These are phyloP conservation scores for Eumeta japonica DNA, from an alignment of 1,140 invertebrate genomes.

Conservation along the genomic window DNA sequence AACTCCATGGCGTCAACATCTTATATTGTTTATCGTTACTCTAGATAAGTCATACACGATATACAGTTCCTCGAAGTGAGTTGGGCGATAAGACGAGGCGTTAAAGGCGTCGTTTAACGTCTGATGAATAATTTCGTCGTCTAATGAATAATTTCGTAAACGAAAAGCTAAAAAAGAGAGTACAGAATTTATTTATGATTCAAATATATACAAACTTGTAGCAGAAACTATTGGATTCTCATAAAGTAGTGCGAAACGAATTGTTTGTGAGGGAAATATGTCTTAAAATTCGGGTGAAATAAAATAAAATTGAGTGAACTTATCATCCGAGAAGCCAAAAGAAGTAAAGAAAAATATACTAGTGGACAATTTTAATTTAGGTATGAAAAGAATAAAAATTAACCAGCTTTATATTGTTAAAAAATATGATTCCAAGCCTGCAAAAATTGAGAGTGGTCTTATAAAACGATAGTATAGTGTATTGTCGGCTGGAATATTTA, in stretches of 20 bases:
- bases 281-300: no score
- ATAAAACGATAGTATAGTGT: not conserved
- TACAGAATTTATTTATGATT: no score
- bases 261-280: no score
- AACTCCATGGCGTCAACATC: no score
- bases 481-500: not conserved
- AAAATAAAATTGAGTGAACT: constrained; percentile 8
- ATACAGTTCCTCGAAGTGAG: no score
- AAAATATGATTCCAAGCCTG: not conserved
- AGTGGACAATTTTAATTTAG: constrained; percentile 9
- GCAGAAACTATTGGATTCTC: constrained; percentile 9
- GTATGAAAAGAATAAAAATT: constrained; percentile 7
- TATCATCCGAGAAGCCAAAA: constrained; percentile 9
- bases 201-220: constrained; percentile 10
- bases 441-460: not conserved
- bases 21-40: no score
- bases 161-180: no score
- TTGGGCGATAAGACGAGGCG: no score
- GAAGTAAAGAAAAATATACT: constrained; percentile 6
- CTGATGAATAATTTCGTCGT: no score
- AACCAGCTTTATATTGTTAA: constrained; percentile 7
- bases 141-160: no score
- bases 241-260: constrained; percentile 6
- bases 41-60: no score
- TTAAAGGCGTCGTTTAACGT: no score